phyloP scores from a whole-genome alignment of 2,797 vertebrate species.

The Parambassis ranga region DNA sequence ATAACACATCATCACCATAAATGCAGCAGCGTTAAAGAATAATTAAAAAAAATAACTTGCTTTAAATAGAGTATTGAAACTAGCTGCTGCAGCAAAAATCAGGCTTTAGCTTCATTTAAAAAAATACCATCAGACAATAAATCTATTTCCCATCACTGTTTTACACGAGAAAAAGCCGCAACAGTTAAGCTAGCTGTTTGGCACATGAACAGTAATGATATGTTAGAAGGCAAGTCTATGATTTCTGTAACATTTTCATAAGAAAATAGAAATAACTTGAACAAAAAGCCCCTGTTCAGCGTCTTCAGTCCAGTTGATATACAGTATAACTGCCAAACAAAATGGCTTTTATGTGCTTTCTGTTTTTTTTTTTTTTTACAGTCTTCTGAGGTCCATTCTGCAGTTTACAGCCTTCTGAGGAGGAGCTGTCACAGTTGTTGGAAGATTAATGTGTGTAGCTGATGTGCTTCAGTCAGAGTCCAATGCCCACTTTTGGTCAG shows the following conservation, averaged over 20 bases:
- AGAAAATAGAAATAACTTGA: constrained; percentile 65
- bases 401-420: constrained; percentile 22
- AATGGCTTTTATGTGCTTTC: constrained; percentile 37
- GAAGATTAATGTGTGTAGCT: background rate
- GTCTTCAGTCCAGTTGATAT: constrained; percentile 3
- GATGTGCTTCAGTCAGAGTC: constrained; percentile 49
- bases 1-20: background rate
- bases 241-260: constrained; percentile 39
- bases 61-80: background rate
- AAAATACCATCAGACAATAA: background rate
- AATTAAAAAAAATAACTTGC: background rate
- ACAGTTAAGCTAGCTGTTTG: constrained; percentile 53
- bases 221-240: constrained; percentile 16
- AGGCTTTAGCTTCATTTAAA: background rate
- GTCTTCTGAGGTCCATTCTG: constrained; percentile 31
- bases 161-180: constrained; percentile 18
- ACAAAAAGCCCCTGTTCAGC: constrained; percentile 12
- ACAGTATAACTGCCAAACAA: constrained; percentile 3
- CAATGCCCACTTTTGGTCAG: constrained; percentile 7
- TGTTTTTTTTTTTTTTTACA: constrained; percentile 16
- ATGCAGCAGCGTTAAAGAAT: background rate
- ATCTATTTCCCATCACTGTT: background rate
- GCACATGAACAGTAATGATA: constrained; percentile 62
- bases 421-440: constrained; percentile 14
- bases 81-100: background rate